Evolutionary conservation across 2,888 invertebrate species (phyloP).

Genomic region (Himalopsyche anomala): DNA sequence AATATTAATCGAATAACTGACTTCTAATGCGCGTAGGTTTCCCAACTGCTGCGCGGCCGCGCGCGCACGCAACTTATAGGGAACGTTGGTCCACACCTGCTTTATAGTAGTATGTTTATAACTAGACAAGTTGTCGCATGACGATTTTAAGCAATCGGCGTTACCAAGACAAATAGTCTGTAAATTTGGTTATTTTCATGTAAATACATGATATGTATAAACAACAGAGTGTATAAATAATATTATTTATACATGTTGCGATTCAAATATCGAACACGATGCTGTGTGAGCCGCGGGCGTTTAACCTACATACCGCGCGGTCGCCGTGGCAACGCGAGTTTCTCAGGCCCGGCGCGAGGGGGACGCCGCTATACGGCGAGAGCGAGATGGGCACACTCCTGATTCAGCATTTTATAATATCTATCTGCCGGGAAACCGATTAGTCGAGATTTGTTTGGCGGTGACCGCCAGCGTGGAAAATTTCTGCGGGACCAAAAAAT

Average conservation of each 20-base stretch:
- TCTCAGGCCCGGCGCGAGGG: conserved; percentile 29
- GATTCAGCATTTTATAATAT: conserved; percentile 46
- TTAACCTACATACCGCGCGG: conserved; percentile 53
- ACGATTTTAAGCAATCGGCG: no score
- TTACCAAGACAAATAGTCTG: no score
- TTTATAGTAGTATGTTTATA: no score
- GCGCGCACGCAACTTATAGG: no score
- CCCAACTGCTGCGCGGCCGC: no score
- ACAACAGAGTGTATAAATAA: no score
- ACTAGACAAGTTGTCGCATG: no score
- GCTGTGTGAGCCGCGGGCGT: conserved; percentile 11
- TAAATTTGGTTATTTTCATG: no score
- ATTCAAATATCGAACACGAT: conserved; percentile 31
- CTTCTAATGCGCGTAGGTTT: no score
- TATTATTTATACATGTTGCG: background rate
- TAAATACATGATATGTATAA: no score
- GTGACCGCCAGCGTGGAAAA: background rate
- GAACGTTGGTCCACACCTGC: no score
- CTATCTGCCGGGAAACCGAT: conserved; percentile 8
- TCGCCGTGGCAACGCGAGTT: conserved; percentile 51
- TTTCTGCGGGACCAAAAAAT: background rate
- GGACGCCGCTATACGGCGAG: conserved; percentile 2
- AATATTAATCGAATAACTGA: no score
- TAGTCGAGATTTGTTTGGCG: conserved; percentile 36
- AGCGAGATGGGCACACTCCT: conserved; percentile 30